Evolutionary conservation across 2,797 vertebrate species (phyloP).

Genomic region (Astyanax mexicanus): DNA sequence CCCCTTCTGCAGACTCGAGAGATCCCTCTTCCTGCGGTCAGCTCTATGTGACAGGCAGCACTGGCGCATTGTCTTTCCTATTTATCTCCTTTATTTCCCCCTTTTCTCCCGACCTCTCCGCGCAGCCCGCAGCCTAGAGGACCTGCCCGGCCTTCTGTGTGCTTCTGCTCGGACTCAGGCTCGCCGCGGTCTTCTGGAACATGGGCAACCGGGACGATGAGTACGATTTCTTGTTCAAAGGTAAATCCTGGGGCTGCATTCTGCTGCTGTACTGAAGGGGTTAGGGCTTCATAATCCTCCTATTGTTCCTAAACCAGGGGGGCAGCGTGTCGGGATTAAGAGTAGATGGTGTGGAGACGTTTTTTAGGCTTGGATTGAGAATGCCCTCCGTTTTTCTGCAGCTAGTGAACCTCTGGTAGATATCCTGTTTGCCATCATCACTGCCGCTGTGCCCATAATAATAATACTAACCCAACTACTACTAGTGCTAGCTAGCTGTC

Average conservation of each 20-base stretch:
- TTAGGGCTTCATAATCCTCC: slow-evolving; percentile 29
- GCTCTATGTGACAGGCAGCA: slow-evolving; percentile 77
- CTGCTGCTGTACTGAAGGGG: slow-evolving; percentile 17
- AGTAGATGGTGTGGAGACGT: not conserved
- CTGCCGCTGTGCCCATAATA: not conserved
- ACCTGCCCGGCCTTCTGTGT: slow-evolving; percentile 9
- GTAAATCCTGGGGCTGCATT: slow-evolving; percentile 67
- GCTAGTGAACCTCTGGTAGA: not conserved
- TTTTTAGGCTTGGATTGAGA: not conserved
- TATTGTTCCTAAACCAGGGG: slow-evolving; percentile 31
- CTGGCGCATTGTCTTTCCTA: slow-evolving; percentile 75
- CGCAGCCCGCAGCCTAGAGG: slow-evolving; percentile 19
- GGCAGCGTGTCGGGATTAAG: not conserved
- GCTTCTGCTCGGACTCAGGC: slow-evolving; percentile 36
- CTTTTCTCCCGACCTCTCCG: not conserved
- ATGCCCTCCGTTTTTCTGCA: not conserved
- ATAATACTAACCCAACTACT: too few relatives aligned
- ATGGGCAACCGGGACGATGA: slow-evolving; percentile 88
- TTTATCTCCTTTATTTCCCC: slow-evolving; percentile 58
- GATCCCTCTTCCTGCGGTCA: slow-evolving; percentile 75
- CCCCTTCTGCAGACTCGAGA: slow-evolving; percentile 79
- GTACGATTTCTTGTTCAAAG: slow-evolving; percentile 89
- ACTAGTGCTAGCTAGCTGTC: too few relatives aligned
- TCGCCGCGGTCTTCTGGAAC: slow-evolving; percentile 76
- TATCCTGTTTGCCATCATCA: slow-evolving; percentile 16